phyloP scores from a whole-genome alignment of 2,888 invertebrate genomes.

The Oscheius myriophilus region DNA sequence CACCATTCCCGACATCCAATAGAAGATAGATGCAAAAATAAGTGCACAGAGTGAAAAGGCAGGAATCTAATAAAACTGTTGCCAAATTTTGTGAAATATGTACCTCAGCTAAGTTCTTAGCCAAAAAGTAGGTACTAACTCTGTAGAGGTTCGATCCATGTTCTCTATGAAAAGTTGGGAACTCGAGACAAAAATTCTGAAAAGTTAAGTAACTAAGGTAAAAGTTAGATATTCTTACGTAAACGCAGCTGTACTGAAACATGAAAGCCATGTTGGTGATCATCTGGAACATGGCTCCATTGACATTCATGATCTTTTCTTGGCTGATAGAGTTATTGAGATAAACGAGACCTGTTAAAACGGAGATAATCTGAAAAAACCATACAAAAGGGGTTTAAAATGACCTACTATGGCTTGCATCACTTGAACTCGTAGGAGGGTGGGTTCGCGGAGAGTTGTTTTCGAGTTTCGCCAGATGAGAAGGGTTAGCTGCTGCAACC shows the following conservation, averaged over 20 bases:
- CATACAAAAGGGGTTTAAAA: not conserved
- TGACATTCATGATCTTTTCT: constrained; percentile 83
- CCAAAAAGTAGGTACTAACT: constrained; percentile 87
- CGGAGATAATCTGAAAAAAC: constrained; percentile 81
- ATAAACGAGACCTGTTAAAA: constrained; percentile 82
- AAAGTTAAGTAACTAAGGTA: constrained; percentile 5
- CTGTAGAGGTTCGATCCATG: constrained; percentile 89
- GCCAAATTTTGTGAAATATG: not conserved
- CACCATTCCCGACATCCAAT: constrained; percentile 86
- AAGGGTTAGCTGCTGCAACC: constrained; percentile 87
- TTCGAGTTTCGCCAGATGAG: constrained; percentile 93
- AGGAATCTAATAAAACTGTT: constrained; percentile 75
- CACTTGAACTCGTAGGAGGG: constrained; percentile 87
- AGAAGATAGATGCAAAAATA: constrained; percentile 84
- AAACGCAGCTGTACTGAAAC: constrained; percentile 91
- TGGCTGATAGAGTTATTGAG: constrained; percentile 77
- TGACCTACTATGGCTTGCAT: constrained; percentile 85
- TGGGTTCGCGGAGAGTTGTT: constrained; percentile 87
- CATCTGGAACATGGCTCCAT: constrained; percentile 88
- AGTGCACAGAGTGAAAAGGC: constrained; percentile 85
- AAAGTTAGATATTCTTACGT: constrained; percentile 76
- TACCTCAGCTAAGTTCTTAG: constrained; percentile 83
- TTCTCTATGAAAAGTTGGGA: constrained; percentile 88
- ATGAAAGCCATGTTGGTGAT: constrained; percentile 88
- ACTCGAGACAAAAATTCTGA: constrained; percentile 76